Conservation (phyloP, 2,888 invertebrate species). For the Amiota communis region DNA sequence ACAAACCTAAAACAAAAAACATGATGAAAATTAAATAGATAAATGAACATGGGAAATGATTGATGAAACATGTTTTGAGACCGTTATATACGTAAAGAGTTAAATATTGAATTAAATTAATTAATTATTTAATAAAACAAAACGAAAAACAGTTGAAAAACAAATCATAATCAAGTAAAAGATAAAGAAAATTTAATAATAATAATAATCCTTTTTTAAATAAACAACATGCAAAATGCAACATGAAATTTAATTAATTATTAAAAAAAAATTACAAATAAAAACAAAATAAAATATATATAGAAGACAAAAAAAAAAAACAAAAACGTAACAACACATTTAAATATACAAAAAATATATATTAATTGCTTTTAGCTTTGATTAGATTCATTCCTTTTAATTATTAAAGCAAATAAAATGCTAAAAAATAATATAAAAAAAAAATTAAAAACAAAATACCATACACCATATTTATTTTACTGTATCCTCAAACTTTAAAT, state of each 20-base stretch:
- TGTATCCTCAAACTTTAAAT: constrained; percentile 35
- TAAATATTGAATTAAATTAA: constrained; percentile 32
- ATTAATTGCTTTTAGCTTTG: constrained; percentile 63
- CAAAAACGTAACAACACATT: neutral
- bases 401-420: constrained; percentile 29
- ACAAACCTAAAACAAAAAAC: constrained; percentile 30
- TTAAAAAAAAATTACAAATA: constrained; percentile 21
- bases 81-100: constrained; percentile 52
- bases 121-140: constrained; percentile 16
- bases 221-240: constrained; percentile 11
- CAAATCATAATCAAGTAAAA: constrained; percentile 22
- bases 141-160: neutral
- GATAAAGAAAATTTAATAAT: constrained; percentile 18
- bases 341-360: constrained; percentile 34
- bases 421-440: constrained; percentile 12
- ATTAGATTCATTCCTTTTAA: constrained; percentile 55
- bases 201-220: constrained; percentile 17
- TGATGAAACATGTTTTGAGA: constrained; percentile 14
- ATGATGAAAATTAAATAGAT: constrained; percentile 27
- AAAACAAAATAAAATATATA: constrained; percentile 43
- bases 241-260: constrained; percentile 26
- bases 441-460: constrained; percentile 8
- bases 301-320: constrained; percentile 32
- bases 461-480: constrained; percentile 29
- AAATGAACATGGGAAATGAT: constrained; percentile 5